phyloP scores from a whole-genome alignment of 35 echinoderm and acorn worm species.

The Ophiothrix spiculata region DNA sequence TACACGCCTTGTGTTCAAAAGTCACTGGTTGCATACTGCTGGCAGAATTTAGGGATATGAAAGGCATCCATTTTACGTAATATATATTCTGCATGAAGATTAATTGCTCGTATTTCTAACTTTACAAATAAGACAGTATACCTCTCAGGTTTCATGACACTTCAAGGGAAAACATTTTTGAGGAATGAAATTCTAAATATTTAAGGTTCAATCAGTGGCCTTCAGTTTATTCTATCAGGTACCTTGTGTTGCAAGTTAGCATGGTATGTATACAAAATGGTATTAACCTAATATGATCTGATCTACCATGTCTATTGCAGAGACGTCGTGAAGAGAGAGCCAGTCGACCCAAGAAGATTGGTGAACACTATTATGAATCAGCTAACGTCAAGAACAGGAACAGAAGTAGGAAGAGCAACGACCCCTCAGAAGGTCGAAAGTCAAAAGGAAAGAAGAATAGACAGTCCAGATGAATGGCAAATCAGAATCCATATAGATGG shows the following conservation, averaged over 20 bases:
- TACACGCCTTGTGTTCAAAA: no score
- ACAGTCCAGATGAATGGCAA: neutral
- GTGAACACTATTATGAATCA: slow-evolving; percentile 68
- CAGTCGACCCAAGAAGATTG: slow-evolving; percentile 67
- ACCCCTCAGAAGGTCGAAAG: neutral
- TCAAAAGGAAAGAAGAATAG: neutral
- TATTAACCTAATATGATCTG: neutral
- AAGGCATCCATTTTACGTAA: no score
- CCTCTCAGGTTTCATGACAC: no score
- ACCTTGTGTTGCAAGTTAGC: no score
- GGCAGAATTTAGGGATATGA: no score
- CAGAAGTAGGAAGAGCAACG: slow-evolving; percentile 24
- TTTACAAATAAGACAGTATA: no score
- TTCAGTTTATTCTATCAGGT: neutral
- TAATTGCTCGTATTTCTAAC: no score
- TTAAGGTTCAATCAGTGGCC: no score
- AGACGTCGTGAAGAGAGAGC: slow-evolving; percentile 62
- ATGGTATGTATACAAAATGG: neutral
- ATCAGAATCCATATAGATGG: neutral
- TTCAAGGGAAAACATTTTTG: no score
- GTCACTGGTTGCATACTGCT: no score
- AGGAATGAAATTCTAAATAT: no score
- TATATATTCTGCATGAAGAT: no score
- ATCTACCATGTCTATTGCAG: slow-evolving; percentile 21
- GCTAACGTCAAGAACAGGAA: slow-evolving; percentile 89